Evolutionary conservation across 2,888 invertebrate genomes (phyloP), one percentile per base, ranked within the genome.

Genomic region (Parnassius apollo): DNA sequence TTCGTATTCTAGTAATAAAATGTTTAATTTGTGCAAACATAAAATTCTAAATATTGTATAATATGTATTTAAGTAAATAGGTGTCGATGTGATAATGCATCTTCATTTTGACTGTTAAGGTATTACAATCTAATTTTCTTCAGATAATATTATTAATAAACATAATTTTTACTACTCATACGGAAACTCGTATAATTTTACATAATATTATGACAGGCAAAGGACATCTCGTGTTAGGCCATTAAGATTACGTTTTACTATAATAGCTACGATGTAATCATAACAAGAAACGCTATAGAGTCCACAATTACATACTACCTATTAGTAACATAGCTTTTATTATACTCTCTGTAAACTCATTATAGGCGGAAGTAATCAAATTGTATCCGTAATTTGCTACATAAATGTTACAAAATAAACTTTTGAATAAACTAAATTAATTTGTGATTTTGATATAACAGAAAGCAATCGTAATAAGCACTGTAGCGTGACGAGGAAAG

Each of bases 151-250:
- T 9, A n/a, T 12, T 25, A 42, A 18, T 22, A 22, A 22, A 11
- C 1, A 9, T 45, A 44, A 45, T 45, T 54, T 18, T 8, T 48
- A 48, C 11, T 48, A n/a, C 8, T 10, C 7, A 55, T 10, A 55
- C 18, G 55, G 55, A 55, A 55, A 55, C 13, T 10, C 11, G 42
- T 56, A 61, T 25, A 50, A 42, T 48, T 35, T 56, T 48, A 51
- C 13, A 61, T 61, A 42, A 57, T 42, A 45, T 45, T 42, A 45
- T 45, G 35, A 8, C 52, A 46, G 9, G 46, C 11, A 46, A 52
- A 13, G 42, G 53, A 49, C 51, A 13, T 57, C 42, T 52, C 51
- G 56, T 25, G 44, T 50, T 57, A 57, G 35, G 42, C 12, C 35
- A 51, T 35, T 51, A 51, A 42, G 42, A 25, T 2, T 61, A 52